Evolutionary conservation across 1,140 invertebrate species (phyloP), one percentile per base, ranked within the genome.

Genomic region (Hycleus phaleratus): DNA sequence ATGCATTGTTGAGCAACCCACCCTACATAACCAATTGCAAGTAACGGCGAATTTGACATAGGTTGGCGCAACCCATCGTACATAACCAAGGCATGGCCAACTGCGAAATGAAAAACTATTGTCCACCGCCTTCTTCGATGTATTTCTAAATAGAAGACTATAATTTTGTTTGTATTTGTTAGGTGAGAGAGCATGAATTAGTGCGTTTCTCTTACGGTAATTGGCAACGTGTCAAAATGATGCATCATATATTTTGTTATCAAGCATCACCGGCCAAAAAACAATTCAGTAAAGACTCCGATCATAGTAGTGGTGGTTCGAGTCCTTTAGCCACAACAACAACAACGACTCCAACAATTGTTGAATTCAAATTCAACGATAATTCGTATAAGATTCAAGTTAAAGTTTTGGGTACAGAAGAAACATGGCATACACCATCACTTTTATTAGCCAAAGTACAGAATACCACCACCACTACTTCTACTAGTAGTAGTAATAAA

Each of bases 221-320:
- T 62, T 92, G 89, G 88, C 85, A 86, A 62, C 82, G 85, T 4
- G 87, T 92, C 0, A 85, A 84, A 64, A 84, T 93, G 79, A 84
- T 93, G 75, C 89, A 92, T 73, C 88, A 92, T 60, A 85, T 91
- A 42, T 91, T 91, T 71, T 91, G 86, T 62, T 93, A 93, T 70
- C 87, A 91, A 67, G 86, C 87, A 0, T 90, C 88, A 1, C 89
- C 89, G 0, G 81, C 85, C 1, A 84, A 85, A 69, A 85, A 87
- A 62, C 83, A 87, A 60, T 91, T 91, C 69, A 87, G 85, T 2
- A 82, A 85, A 49, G 84, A 86, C 63, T 70, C 70, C 3, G 71
- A 70, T 56, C 63, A 69, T 32, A 70, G 63, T 49, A 60, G 61
- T 26, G 77, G 75, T 59, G 68, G 66, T 38, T 69, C 67, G 2